Percentiles rank a stretch among this genome's conserved stretches.
phyloP scores from a whole-genome alignment of 2,888 invertebrate genomes.

The Caenorhabditis sp. region DNA sequence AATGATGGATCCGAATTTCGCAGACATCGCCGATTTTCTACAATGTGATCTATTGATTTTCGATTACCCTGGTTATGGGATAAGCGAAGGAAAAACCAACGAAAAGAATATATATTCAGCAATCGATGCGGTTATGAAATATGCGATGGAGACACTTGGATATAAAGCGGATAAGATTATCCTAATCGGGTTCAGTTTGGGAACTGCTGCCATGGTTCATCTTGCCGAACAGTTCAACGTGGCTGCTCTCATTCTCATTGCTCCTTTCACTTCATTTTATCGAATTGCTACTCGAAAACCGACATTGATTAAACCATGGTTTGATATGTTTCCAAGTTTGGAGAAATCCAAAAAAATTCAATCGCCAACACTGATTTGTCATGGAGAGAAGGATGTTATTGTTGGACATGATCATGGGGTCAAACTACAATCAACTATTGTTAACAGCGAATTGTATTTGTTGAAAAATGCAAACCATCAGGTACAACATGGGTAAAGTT shows the following conservation, averaged over 20 bases:
- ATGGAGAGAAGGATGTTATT: slow-evolving; percentile 46
- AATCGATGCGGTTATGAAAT: slow-evolving; percentile 38
- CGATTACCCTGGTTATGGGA: slow-evolving; percentile 56
- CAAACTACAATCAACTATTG: slow-evolving; percentile 26
- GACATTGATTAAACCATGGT: slow-evolving; percentile 16
- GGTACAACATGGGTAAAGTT: slow-evolving; percentile 17
- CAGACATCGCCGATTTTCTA: slow-evolving; percentile 54
- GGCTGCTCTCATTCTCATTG: slow-evolving; percentile 48
- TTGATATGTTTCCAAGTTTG: slow-evolving; percentile 48
- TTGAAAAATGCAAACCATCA: slow-evolving; percentile 45
- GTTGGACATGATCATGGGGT: slow-evolving; percentile 41
- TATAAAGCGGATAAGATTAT: slow-evolving; percentile 45
- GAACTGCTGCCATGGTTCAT: slow-evolving; percentile 40
- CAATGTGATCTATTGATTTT: slow-evolving; percentile 52
- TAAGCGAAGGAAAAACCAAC: slow-evolving; percentile 42
- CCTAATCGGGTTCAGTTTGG: slow-evolving; percentile 50
- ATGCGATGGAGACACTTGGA: slow-evolving; percentile 37
- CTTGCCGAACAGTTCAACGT: slow-evolving; percentile 31
- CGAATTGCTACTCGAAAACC: slow-evolving; percentile 37
- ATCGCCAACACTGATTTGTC: slow-evolving; percentile 50
- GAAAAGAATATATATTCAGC: slow-evolving; percentile 46
- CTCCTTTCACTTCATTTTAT: slow-evolving; percentile 54
- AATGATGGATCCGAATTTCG: slow-evolving; percentile 57
- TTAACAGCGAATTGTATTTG: slow-evolving; percentile 32
- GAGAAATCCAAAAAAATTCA: slow-evolving; percentile 42